Percentiles rank a stretch among this genome's conserved stretches.
Conservation (phyloP, 1,140 invertebrate genomes). For the Hyles euphorbiae region DNA sequence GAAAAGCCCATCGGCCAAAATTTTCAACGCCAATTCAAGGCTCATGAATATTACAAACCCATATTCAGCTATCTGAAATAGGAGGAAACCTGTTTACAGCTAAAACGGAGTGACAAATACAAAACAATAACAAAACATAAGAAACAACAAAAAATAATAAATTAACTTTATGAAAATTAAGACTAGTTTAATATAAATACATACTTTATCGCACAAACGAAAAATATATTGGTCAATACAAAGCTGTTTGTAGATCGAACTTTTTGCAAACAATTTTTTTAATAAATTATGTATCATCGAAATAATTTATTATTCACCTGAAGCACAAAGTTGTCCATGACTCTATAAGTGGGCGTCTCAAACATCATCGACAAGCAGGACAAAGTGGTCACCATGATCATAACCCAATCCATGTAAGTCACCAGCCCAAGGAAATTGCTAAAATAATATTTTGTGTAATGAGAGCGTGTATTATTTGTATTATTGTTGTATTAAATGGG, state of each 20-base stretch:
- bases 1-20: slow-evolving; percentile 97
- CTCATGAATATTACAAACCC: slow-evolving; percentile 99
- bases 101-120: too few relatives aligned
- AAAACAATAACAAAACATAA: too few relatives aligned
- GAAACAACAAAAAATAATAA: too few relatives aligned
- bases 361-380: slow-evolving; percentile 99
- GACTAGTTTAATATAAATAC: too few relatives aligned
- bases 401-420: slow-evolving; percentile 99
- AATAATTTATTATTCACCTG: slow-evolving; percentile 46
- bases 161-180: too few relatives aligned
- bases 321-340: slow-evolving; percentile 89
- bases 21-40: slow-evolving; percentile 95
- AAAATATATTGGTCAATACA: too few relatives aligned
- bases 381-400: slow-evolving; percentile 98
- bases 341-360: slow-evolving; percentile 92
- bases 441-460: slow-evolving; percentile 46
- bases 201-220: too few relatives aligned
- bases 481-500: too few relatives aligned
- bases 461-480: too few relatives aligned
- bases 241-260: too few relatives aligned
- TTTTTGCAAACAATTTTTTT: too few relatives aligned
- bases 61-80: slow-evolving; percentile 94
- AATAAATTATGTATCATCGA: slow-evolving; percentile 6
- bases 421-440: slow-evolving; percentile 98
- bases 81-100: slow-evolving; percentile 1